Conservation (phyloP, 2,113 vertebrate species). For the Platysteira castanea region DNA sequence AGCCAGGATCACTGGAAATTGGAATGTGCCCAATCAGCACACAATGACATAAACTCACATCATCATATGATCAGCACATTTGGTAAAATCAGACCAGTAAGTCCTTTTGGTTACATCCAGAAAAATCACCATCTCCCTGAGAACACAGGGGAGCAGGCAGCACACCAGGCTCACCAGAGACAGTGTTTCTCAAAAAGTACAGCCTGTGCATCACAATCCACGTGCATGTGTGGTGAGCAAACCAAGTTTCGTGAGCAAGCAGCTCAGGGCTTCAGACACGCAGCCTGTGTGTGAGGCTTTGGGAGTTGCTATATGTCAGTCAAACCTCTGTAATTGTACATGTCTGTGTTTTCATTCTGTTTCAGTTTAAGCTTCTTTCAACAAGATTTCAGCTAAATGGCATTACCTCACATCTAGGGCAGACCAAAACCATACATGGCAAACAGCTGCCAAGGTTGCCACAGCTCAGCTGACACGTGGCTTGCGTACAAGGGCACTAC, state of each 20-base stretch:
- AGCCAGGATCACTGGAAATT: not conserved
- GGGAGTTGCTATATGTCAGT: not conserved
- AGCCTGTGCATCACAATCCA: not conserved
- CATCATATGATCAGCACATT: not conserved
- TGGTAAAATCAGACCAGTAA: not conserved
- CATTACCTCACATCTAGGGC: not conserved
- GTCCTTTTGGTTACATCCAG: not conserved
- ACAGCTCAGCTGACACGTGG: not conserved
- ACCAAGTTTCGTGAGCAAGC: not conserved
- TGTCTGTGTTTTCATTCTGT: not conserved
- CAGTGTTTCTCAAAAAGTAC: not conserved
- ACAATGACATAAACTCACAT: not conserved
- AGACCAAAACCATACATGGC: not conserved
- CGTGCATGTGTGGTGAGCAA: not conserved
- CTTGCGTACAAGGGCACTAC: not conserved
- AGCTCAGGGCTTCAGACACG: not conserved
- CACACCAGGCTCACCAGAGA: not conserved
- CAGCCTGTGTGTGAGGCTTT: rapidly evolving
- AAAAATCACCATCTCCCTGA: not conserved
- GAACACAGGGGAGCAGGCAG: not conserved
- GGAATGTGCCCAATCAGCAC: not conserved
- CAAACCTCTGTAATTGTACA: not conserved
- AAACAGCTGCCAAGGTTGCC: not conserved
- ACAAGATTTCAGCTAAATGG: not conserved
- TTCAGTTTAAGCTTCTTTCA: not conserved